A percentile compares a stretch with the other conserved stretches of the same genome.
Conservation (phyloP, 2,113 vertebrate species). For the Solea senegalensis region DNA sequence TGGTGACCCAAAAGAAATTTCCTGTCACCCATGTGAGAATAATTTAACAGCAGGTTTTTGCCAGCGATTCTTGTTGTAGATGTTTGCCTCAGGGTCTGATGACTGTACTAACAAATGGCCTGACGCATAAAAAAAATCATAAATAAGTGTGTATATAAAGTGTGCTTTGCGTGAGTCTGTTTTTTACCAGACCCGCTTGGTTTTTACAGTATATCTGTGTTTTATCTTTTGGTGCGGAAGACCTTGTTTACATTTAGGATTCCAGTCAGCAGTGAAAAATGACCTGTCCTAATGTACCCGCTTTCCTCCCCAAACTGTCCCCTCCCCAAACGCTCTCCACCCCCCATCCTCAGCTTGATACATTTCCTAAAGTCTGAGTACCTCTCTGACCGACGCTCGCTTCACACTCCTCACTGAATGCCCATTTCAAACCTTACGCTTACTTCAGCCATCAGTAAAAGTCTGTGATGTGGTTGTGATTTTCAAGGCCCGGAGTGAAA, state of each 20-base stretch:
- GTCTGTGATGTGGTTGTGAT: background rate
- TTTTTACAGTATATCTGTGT: conserved; percentile 66
- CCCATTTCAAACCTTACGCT: background rate
- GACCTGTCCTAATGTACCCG: conserved; percentile 71
- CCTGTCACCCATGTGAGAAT: too few species aligned
- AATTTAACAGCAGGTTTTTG: too few species aligned
- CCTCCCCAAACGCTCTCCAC: conserved; percentile 13
- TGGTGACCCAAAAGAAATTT: too few species aligned
- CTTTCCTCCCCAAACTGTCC: conserved; percentile 72
- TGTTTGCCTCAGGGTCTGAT: background rate
- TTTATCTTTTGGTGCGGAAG: conserved; percentile 74
- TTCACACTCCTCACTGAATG: background rate
- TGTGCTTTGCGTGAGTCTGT: conserved; percentile 20
- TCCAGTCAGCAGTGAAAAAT: conserved; percentile 73
- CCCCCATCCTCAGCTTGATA: conserved; percentile 15
- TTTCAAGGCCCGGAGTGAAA: background rate
- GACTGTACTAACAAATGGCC: conserved; percentile 1
- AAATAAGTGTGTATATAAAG: conserved; percentile 11
- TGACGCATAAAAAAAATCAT: conserved; percentile 1
- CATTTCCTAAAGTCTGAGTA: background rate
- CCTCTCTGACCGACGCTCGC: background rate
- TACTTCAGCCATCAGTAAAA: background rate
- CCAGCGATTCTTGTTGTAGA: background rate
- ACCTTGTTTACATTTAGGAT: conserved; percentile 73
- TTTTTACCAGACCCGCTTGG: conserved; percentile 36